Conservation (phyloP, 2,797 vertebrate species). For the Acridotheres tristis region DNA sequence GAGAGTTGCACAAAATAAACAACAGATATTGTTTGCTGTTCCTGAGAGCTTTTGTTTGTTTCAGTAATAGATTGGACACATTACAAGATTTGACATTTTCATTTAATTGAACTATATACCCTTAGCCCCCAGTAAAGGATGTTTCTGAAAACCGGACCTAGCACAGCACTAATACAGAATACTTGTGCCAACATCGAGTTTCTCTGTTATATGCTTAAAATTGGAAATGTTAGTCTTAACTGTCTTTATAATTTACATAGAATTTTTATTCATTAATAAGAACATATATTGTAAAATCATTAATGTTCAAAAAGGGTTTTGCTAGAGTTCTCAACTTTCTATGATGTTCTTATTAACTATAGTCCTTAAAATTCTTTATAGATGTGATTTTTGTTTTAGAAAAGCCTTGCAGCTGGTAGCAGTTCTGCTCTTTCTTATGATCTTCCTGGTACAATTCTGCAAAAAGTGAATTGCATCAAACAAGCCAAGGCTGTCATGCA, state of each 20-base stretch:
- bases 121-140: not conserved
- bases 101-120: not conserved
- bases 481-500: not conserved
- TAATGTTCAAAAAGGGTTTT: not conserved
- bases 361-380: not conserved
- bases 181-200: not conserved
- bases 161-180: not conserved
- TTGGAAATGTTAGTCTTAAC: not conserved
- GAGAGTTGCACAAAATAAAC: not conserved
- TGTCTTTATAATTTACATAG: not conserved
- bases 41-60: not conserved
- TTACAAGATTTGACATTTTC: not conserved
- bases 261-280: not conserved
- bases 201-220: not conserved
- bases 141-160: not conserved
- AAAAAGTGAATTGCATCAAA: not conserved
- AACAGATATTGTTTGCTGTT: not conserved
- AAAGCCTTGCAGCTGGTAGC: not conserved
- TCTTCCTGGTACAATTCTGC: not conserved
- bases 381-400: not conserved
- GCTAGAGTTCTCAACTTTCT: not conserved
- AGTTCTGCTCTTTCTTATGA: not conserved
- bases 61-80: not conserved
- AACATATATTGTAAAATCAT: not conserved
- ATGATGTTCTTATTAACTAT: not conserved